These are phyloP conservation scores for Procambarus virginalis DNA, from an alignment of 1,140 invertebrate genomes.

Conservation along the genomic window DNA sequence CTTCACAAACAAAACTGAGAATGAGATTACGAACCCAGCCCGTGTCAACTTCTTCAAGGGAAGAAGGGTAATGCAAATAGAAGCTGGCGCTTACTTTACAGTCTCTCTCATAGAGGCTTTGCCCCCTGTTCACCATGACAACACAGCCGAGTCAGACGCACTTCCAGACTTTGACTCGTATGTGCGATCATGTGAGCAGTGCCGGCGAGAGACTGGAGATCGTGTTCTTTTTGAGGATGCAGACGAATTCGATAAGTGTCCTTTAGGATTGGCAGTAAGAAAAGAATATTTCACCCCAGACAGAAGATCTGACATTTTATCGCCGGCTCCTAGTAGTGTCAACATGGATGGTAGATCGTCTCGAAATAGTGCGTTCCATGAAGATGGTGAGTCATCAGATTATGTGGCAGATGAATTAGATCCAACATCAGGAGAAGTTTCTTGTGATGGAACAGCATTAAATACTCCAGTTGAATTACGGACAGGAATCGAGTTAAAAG, in stretches of 20 bases:
- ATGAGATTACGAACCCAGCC: slow-evolving; percentile 60
- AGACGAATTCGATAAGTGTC: slow-evolving; percentile 58
- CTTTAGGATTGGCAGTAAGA: slow-evolving; percentile 45
- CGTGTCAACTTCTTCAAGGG: slow-evolving; percentile 63
- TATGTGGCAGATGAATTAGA: slow-evolving; percentile 41
- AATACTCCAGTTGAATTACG: slow-evolving; percentile 50
- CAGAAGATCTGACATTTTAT: slow-evolving; percentile 32
- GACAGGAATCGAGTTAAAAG: slow-evolving; percentile 42
- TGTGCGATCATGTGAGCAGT: slow-evolving; percentile 52
- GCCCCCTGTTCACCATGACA: slow-evolving; percentile 26
- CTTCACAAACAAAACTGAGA: slow-evolving; percentile 63
- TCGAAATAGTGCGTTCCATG: slow-evolving; percentile 50
- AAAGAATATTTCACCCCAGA: slow-evolving; percentile 29
- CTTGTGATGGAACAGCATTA: slow-evolving; percentile 48
- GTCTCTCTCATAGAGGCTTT: slow-evolving; percentile 57
- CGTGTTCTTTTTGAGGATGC: slow-evolving; percentile 48
- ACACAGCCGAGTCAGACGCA: slow-evolving; percentile 11
- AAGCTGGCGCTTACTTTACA: slow-evolving; percentile 60
- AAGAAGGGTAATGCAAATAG: slow-evolving; percentile 47
- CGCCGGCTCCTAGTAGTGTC: slow-evolving; percentile 50
- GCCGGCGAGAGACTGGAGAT: slow-evolving; percentile 51
- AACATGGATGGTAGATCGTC: slow-evolving; percentile 52
- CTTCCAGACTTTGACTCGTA: slow-evolving; percentile 55
- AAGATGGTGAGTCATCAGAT: slow-evolving; percentile 60
- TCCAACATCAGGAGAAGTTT: slow-evolving; percentile 50